Evolutionary conservation across 2,888 invertebrate genomes (phyloP).

Genomic region (Eledona agricola): DNA sequence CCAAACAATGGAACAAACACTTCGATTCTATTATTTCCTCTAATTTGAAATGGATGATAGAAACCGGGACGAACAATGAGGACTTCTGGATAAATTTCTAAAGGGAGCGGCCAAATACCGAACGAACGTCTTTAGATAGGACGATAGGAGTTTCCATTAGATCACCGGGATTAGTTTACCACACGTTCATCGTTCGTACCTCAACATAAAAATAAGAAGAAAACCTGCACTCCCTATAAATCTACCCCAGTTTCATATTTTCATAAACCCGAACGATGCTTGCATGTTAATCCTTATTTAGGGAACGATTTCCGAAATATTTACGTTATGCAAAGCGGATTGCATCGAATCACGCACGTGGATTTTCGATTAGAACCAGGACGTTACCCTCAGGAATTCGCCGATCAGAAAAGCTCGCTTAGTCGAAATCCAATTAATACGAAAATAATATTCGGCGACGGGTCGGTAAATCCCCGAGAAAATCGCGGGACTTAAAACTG

Average conservation of each 20-base stretch:
- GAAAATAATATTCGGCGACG: constrained; percentile 4
- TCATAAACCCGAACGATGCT: no score
- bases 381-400: no score
- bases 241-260: no score
- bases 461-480: not conserved
- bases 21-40: constrained; percentile 32
- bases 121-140: constrained; percentile 24
- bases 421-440: constrained; percentile 1
- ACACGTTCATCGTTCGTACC: no score
- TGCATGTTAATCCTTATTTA: not conserved
- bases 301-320: constrained; percentile 1
- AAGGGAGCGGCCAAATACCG: constrained; percentile 32
- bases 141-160: constrained; percentile 32
- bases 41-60: constrained; percentile 35
- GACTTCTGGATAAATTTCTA: constrained; percentile 36
- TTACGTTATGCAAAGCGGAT: not conserved
- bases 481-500: constrained; percentile 1
- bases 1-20: constrained; percentile 23
- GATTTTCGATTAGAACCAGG: no score
- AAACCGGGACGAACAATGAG: constrained; percentile 36
- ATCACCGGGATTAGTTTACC: no score
- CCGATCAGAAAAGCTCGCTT: not conserved
- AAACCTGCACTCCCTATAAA: no score
- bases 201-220: no score
- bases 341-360: not conserved